These are phyloP conservation scores for Entomyzon cyanotis DNA, from an alignment of 2,113 vertebrate species.

Conservation along the genomic window DNA sequence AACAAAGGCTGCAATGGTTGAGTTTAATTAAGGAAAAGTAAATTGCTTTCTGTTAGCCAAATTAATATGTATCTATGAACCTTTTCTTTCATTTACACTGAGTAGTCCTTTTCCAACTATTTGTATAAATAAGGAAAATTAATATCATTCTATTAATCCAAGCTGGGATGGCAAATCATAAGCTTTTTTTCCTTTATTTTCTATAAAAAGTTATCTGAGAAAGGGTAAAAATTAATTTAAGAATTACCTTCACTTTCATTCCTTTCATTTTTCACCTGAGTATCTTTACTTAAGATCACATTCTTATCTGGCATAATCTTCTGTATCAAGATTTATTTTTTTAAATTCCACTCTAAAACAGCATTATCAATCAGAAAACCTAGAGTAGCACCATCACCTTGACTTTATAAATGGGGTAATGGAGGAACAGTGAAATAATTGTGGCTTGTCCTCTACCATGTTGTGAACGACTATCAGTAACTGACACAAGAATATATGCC, in stretches of 20 bases:
- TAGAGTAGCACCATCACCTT: background rate
- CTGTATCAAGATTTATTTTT: background rate
- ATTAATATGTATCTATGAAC: slow-evolving; percentile 52
- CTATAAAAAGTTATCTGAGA: background rate
- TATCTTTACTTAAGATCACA: background rate
- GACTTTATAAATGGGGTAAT: background rate
- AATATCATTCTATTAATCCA: background rate
- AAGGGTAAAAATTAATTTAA: background rate
- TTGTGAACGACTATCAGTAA: background rate
- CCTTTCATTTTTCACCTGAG: background rate
- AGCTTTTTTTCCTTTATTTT: background rate
- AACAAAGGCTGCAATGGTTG: slow-evolving; percentile 23
- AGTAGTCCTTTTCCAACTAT: background rate
- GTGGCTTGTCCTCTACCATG: background rate
- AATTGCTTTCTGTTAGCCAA: slow-evolving; percentile 46
- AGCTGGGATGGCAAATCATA: background rate
- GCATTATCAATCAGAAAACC: background rate
- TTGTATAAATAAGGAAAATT: background rate
- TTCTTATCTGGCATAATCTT: background rate
- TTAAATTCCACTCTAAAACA: background rate
- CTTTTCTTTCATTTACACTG: slow-evolving; percentile 18
- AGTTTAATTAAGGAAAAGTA: slow-evolving; percentile 57
- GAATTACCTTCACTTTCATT: background rate
- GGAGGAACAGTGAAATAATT: background rate
- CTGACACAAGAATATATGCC: background rate